phyloP scores from a whole-genome alignment of 1,140 invertebrate species.

The Atta texana region DNA sequence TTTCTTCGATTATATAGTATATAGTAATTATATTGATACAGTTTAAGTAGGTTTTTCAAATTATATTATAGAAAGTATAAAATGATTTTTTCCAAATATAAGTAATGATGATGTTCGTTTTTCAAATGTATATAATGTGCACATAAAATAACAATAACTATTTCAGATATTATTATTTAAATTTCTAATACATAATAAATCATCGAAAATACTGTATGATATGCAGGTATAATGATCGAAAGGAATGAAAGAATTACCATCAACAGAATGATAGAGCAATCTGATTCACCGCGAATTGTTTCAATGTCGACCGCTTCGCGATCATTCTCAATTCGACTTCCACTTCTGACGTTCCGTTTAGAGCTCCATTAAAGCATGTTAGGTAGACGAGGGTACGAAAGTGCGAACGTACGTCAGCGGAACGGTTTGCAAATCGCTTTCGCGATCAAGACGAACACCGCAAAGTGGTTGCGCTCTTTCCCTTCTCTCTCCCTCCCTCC shows the following conservation, averaged over 20 bases:
- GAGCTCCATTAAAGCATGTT: constrained; percentile 36
- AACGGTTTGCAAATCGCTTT: constrained; percentile 49
- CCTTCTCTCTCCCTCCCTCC: too few relatives aligned
- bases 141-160: not conserved
- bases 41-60: too few relatives aligned
- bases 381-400: constrained; percentile 20
- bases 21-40: too few relatives aligned
- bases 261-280: constrained; percentile 5
- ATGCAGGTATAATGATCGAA: not conserved
- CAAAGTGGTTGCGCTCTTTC: not conserved
- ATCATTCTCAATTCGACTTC: constrained; percentile 27
- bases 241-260: not conserved
- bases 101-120: too few relatives aligned
- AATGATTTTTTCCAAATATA: too few relatives aligned
- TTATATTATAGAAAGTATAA: too few relatives aligned
- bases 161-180: not conserved
- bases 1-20: not conserved
- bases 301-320: constrained; percentile 5
- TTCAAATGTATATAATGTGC: too few relatives aligned
- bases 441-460: constrained; percentile 38
- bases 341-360: constrained; percentile 25
- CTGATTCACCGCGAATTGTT: not conserved
- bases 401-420: constrained; percentile 12
- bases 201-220: not conserved
- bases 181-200: not conserved